Evolutionary conservation across 2,888 invertebrate genomes (phyloP), one percentile per base, ranked within the genome.

Genomic region (Chrysomela aeneicollis): DNA sequence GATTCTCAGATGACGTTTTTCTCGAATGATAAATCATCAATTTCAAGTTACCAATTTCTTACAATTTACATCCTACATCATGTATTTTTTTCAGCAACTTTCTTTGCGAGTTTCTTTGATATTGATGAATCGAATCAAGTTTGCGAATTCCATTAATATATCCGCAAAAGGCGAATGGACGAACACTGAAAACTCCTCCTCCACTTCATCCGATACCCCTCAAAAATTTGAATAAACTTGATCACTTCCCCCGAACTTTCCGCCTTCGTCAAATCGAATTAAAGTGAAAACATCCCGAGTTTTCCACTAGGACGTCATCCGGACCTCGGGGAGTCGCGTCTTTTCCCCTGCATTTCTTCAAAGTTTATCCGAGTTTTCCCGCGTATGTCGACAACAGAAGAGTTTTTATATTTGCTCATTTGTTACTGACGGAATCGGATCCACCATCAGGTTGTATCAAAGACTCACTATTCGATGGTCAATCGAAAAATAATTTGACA

Each of bases 211-310:
- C 42, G 42, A 42, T 42, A 42, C 42, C 42, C 15, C 42, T 12
- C 42, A n/a, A 12, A 42, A 42, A 42, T 42, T 42, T 42, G 42
- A 42, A 42, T 42, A 42, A 42, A 42, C 42, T 42, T 42, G 42
- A 42, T 42, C 42, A 42, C 42, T 15, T 42, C 42, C n/a, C 15
- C 42, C n/a, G 15, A 42, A 42, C 42, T 42, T 42, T 42, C n/a
- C 42, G 1, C 6, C 42, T 42, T 15, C 12, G 42, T 42, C 42
- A 42, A 42, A 42, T 42, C 42, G 42, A 42, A 42, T 42, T 42
- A 15, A 42, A 42, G 42, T 42, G 9, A 15, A 42, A 42, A 42
- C 42, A 42, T 42, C n/a, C 15, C 42, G 42, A 42, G 42, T 42
- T 42, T 42, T 42, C 15, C 42, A 42, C 35, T 6, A 26, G 26